These are phyloP conservation scores for Bucco capensis DNA, from an alignment of 2,113 vertebrate genomes.

Conservation along the genomic window DNA sequence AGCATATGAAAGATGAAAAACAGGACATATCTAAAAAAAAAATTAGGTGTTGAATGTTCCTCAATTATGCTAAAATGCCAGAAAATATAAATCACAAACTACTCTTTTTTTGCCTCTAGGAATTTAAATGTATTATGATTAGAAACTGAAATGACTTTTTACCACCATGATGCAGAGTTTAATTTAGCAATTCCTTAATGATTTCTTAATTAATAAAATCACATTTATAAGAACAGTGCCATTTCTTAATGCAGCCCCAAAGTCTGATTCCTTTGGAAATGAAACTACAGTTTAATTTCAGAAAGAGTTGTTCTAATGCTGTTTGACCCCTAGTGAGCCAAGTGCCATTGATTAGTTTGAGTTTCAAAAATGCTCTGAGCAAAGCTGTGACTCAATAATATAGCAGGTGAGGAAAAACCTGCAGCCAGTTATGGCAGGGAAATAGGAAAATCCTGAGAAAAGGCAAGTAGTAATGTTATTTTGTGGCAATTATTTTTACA, in stretches of 20 bases:
- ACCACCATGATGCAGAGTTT: neutral
- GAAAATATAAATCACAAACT: constrained; percentile 15
- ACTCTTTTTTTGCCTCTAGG: neutral
- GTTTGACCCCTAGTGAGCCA: neutral
- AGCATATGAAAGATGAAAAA: neutral
- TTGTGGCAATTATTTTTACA: neutral
- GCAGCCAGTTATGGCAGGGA: neutral
- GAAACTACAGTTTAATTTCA: constrained; percentile 49
- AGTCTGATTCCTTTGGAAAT: constrained; percentile 57
- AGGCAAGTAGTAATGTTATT: neutral
- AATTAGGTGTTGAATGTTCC: neutral
- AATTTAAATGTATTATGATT: constrained; percentile 25
- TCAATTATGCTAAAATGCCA: neutral
- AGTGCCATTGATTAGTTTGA: neutral
- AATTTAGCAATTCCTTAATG: constrained; percentile 50
- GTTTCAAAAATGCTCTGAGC: neutral
- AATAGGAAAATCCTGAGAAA: neutral
- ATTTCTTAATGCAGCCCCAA: constrained; percentile 34
- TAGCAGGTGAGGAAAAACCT: neutral
- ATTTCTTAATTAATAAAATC: constrained; percentile 70
- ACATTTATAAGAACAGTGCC: constrained; percentile 43
- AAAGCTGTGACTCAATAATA: neutral
- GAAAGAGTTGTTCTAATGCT: constrained; percentile 10
- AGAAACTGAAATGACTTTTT: constrained; percentile 50
- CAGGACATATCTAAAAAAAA: neutral